phyloP scores from a whole-genome alignment of 2,797 vertebrate genomes.

The Meriones psammophilus region DNA sequence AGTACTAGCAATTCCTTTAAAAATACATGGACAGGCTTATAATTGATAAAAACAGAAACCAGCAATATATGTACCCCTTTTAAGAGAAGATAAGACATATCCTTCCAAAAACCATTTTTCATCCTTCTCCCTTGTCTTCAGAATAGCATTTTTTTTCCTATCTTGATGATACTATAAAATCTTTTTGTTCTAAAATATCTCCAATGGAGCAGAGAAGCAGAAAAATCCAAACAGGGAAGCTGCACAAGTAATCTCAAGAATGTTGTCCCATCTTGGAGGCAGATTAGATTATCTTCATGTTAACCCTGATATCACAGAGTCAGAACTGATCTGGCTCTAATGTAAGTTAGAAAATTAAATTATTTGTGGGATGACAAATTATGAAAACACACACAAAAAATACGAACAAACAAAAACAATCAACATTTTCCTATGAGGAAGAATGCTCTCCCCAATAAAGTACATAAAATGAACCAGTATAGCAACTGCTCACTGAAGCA shows the following conservation, averaged over 20 bases:
- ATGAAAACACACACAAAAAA: background rate
- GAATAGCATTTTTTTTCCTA: background rate
- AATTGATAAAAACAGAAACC: conserved; percentile 39
- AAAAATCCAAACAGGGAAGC: conserved; percentile 2
- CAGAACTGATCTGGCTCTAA: background rate
- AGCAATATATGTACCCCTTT: background rate
- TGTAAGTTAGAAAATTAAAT: conserved; percentile 47
- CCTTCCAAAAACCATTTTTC: background rate
- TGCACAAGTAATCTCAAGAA: background rate
- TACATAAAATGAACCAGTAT: background rate
- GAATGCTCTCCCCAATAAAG: background rate
- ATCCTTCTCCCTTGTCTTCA: background rate
- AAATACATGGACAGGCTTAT: background rate
- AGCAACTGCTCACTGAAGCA: background rate
- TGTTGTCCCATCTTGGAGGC: conserved; percentile 31
- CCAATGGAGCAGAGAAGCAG: background rate
- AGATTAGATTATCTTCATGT: conserved; percentile 23
- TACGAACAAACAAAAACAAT: background rate
- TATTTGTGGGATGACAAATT: background rate
- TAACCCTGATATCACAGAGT: background rate
- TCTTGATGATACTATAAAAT: conserved; percentile 27
- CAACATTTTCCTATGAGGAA: background rate
- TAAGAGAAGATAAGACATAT: conserved; percentile 35
- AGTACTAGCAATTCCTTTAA: conserved; percentile 36
- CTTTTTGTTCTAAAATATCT: background rate